Base-by-base conservation (phyloP, 2,113 vertebrate species). In the Pelobates fuscus region DNA sequence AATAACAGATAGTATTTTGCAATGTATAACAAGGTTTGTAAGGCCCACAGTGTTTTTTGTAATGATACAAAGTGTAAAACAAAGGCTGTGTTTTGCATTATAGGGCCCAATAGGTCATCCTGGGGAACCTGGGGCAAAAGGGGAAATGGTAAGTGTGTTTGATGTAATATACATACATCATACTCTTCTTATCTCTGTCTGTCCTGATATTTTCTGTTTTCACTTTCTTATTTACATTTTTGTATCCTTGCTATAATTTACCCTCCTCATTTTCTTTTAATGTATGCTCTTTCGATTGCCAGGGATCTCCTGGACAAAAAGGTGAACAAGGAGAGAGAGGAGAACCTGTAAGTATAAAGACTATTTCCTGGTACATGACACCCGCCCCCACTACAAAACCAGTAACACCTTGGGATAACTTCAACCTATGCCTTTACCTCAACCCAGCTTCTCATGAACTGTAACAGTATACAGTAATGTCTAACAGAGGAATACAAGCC, bases 311-410 rank as follows among this genome's bases (percentile, higher is more conserved):
- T 3, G 96, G 96, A 69, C 88, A 85, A 63, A 94, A 93, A 86
- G 96, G 96, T 78, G 92, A 97, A 79, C 92, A 92, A 0, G 96
- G 96, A 37, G 93, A 95, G 59, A 96, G 93, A 86, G 95, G 92
- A 70, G 89, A 93, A 43, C 95, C 95, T 95, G 96, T 98, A 94
- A 95, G 96, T 82, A 32, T 68, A 12, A 41, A 41, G 14, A 41
- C 15, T 1, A 14, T 49, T 17, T 49, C 2, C 2, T 49, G 4
- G 4, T 7, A 41, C 14, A 41, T 41, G 1, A 41, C 32, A 37
- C 32, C 10, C 5, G 1, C 5, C 10, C 32, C 44, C 44, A 49
- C 44, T 17, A 4, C 44, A 14, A 11, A 3, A 14, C 15, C 44
- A 49, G 12, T 49, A 49, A 11, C 44, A 7, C 2, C 44, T 49